These are phyloP conservation scores for Ptychodera flava DNA, from an alignment of 35 echinoderm and acorn worm genomes.

Conservation along the genomic window DNA sequence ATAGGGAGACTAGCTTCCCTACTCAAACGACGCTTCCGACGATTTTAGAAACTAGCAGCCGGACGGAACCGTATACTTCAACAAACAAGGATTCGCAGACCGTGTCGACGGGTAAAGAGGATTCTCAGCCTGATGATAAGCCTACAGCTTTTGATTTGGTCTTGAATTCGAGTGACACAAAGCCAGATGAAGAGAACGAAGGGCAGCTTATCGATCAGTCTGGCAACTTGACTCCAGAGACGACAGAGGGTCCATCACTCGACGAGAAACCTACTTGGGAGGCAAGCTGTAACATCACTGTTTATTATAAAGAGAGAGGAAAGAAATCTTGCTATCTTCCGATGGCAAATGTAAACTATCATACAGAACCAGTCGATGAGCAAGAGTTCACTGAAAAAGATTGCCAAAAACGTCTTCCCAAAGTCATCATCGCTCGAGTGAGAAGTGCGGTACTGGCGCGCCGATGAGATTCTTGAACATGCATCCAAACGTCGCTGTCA, in stretches of 20 bases:
- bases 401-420: constrained; percentile 24
- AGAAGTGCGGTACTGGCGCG: constrained; percentile 46
- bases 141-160: too few relatives aligned
- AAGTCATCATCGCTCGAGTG: constrained; percentile 37
- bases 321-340: not conserved
- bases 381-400: not conserved
- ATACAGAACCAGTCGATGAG: not conserved
- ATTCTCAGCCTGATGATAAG: too few relatives aligned
- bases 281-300: not conserved
- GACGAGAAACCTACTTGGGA: not conserved
- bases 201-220: too few relatives aligned
- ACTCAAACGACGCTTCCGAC: too few relatives aligned
- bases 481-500: constrained; percentile 27
- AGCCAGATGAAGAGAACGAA: too few relatives aligned
- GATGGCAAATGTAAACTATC: not conserved
- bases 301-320: not conserved
- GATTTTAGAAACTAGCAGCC: too few relatives aligned
- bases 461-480: constrained; percentile 20
- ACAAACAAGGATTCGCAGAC: too few relatives aligned
- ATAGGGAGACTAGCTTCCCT: too few relatives aligned
- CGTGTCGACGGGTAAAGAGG: too few relatives aligned
- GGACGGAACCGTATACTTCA: too few relatives aligned
- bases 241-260: not conserved
- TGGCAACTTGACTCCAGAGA: too few relatives aligned
- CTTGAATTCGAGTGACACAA: too few relatives aligned